A percentile compares a stretch with the other conserved stretches of the same genome.
Evolutionary conservation across 2,888 invertebrate genomes (phyloP).

Genomic region (Zygaena filipendulae): DNA sequence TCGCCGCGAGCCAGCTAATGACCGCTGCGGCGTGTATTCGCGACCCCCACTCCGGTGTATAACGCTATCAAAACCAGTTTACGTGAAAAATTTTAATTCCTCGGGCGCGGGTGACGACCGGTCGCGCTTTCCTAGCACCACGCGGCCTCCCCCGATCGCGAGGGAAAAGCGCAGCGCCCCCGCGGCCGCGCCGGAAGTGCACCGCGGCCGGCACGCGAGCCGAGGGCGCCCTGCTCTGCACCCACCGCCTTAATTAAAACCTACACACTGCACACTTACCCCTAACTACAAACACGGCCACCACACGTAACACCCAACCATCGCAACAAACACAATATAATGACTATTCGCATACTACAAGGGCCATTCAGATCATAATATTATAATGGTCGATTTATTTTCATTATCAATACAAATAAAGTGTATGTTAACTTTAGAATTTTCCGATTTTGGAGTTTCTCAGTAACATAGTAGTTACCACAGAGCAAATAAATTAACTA

Average conservation of each 20-base stretch:
- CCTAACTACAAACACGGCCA: constrained; percentile 21
- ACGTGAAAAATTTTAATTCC: constrained; percentile 65
- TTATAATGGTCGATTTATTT: too few relatives aligned
- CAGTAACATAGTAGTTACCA: too few relatives aligned
- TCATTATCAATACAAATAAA: too few relatives aligned
- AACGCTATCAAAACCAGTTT: constrained; percentile 66
- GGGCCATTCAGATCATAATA: too few relatives aligned
- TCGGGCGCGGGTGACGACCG: constrained; percentile 58
- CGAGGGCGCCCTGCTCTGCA: too few relatives aligned
- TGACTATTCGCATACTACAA: too few relatives aligned
- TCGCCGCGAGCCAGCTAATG: constrained; percentile 57
- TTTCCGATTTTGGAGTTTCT: too few relatives aligned
- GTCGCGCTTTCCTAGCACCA: constrained; percentile 54
- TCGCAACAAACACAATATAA: too few relatives aligned
- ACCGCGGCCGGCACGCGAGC: constrained; percentile 56
- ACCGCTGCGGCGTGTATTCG: constrained; percentile 60
- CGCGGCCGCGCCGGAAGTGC: constrained; percentile 59
- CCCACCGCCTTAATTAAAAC: constrained; percentile 64
- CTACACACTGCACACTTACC: constrained; percentile 52
- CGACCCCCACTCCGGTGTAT: constrained; percentile 58
- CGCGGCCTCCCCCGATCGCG: constrained; percentile 38
- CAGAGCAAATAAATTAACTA: too few relatives aligned
- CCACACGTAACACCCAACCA: constrained; percentile 12
- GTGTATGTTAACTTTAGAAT: too few relatives aligned
- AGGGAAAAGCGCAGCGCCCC: constrained; percentile 62